Conservation (phyloP, 2,113 vertebrate species). For the Caloenas nicobarica region DNA sequence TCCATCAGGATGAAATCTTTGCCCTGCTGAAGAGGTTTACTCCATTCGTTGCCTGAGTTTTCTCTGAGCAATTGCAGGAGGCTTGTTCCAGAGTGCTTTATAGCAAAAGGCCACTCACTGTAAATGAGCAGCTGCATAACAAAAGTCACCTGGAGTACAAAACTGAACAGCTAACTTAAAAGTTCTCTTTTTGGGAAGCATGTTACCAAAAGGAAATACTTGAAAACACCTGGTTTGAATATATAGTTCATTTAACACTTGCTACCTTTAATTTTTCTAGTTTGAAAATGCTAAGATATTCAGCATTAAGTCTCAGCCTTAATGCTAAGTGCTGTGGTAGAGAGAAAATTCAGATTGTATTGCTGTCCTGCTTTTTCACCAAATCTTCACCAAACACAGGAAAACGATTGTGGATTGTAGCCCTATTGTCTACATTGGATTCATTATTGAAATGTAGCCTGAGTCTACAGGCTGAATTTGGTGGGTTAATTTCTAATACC, state of each 20-base stretch:
- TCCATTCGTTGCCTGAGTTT: background rate
- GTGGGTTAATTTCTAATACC: background rate
- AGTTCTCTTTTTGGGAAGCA: background rate
- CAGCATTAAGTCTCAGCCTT: background rate
- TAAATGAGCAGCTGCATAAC: background rate
- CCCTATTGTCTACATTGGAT: background rate
- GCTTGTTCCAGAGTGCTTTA: background rate
- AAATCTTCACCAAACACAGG: background rate
- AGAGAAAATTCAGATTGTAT: background rate
- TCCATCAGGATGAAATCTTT: background rate
- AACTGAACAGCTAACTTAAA: background rate
- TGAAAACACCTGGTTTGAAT: background rate
- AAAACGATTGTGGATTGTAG: background rate
- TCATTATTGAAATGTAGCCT: background rate
- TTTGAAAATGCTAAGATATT: background rate
- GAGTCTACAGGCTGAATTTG: background rate
- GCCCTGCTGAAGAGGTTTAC: background rate
- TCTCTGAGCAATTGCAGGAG: background rate
- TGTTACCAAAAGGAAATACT: background rate
- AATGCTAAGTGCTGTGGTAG: background rate
- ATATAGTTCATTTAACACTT: background rate
- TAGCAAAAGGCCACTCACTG: background rate
- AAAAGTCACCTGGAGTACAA: background rate
- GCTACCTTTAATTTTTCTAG: background rate
- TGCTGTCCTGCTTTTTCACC: background rate